Conservation (phyloP, 2,113 vertebrate genomes). For the Sminthopsis crassicaudata region DNA sequence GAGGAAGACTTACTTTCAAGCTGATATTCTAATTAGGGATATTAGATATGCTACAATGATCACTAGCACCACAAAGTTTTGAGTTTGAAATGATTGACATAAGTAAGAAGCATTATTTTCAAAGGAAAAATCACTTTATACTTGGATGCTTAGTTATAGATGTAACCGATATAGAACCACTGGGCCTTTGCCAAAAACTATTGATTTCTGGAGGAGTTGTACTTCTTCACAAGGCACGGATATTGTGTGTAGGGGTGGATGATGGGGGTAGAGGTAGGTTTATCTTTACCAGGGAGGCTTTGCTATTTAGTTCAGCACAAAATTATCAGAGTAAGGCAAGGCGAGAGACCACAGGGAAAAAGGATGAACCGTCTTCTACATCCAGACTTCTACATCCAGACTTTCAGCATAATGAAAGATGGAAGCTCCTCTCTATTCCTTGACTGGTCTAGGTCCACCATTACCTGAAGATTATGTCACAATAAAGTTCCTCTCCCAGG, state of each 20-base stretch:
- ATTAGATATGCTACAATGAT: not conserved
- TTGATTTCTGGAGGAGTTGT: not conserved
- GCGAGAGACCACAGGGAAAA: not conserved
- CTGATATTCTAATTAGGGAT: not conserved
- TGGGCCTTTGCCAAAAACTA: not conserved
- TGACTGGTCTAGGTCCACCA: not conserved
- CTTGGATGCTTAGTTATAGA: not conserved
- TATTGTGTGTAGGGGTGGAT: not conserved
- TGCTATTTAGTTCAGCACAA: not conserved
- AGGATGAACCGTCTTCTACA: not conserved
- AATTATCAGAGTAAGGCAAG: not conserved
- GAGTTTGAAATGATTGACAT: not conserved
- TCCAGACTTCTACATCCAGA: not conserved
- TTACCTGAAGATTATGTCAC: not conserved
- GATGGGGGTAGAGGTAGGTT: not conserved
- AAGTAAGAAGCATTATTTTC: not conserved
- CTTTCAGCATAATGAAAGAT: not conserved
- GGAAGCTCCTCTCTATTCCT: not conserved
- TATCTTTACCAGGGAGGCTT: not conserved
- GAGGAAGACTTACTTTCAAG: not conserved
- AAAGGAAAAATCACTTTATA: not conserved
- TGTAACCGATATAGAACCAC: not conserved
- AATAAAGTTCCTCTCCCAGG: not conserved
- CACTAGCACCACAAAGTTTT: not conserved
- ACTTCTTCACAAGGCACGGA: not conserved